Evolutionary conservation across 2,113 vertebrate species (phyloP), one percentile per base, ranked within the genome.

Genomic region (Eolophus roseicapilla): DNA sequence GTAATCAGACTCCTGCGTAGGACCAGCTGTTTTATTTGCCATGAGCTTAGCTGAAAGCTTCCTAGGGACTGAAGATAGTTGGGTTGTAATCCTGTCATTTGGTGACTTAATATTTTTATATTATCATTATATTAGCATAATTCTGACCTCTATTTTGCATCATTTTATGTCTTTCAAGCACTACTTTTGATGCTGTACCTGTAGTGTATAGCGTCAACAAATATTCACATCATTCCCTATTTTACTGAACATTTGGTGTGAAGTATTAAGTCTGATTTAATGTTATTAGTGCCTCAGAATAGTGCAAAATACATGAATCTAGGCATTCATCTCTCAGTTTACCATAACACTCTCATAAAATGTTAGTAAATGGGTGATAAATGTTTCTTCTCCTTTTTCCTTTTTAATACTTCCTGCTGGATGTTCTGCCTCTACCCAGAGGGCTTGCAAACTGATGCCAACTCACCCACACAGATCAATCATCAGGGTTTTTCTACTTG

Each of bases 201-300:
- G 0, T 33, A 93, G 64, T 0, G 0, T 80, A 93, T 23, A 98
- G 96, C 95, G 97, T 94, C 96, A 97, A 96, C 96, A 98, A 97
- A 98, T 97, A 98, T 93, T 96, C 97, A 96, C 94, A 96, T 95
- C 57, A 4, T 97, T 97, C 59, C 86, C 93, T 96, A 92, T 97
- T 97, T 97, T 96, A 95, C 95, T 97, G 97, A 97, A 97, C 96
- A 98, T 98, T 98, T 98, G 97, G 96, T 97, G 93, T 91, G 91
- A 98, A 97, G 97, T 97, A 97, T 97, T 98, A 98, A 97, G 97
- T 92, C 96, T 98, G 97, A 98, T 98, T 98, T 98, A 98, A 97
- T 97, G 97, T 98, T 98, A 98, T 97, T 98, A 97, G 97, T 94
- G 95, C 80, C 87, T 97, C 94, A 97, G 96, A 98, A 96, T 75